Base-by-base conservation (phyloP, 2,797 vertebrate genomes). In the Taeniopygia guttata region DNA sequence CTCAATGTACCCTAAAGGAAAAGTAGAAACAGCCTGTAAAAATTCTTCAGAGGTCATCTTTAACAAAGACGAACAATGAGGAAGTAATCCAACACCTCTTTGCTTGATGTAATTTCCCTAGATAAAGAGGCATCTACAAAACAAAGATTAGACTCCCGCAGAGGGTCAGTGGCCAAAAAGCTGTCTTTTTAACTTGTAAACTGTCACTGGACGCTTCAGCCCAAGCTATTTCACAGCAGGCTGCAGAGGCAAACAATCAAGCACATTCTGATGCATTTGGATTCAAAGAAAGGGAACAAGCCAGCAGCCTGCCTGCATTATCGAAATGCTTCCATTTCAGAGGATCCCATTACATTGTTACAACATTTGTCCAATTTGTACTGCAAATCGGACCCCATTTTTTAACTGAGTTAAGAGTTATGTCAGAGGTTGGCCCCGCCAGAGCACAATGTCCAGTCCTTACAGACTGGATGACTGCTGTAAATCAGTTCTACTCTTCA, bases 161-260 rank as follows among this genome's bases (percentile, higher is more conserved):
- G 82, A 92, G 93, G 90, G 92, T 96, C 93, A 95, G 66, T 45
- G 83, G 82, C 91, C 86, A 96, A 94, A 92, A 93, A 92, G 79
- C 84, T 79, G 89, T 55, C 94, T 94, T 93, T 91, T 84, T 73
- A 70, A 64, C 91, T 92, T 83, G 80, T 68, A 72, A 92, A 93
- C 58, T 89, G 93, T 87, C 86, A 93, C 74, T 84, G 86, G 69
- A 66, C 38, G 29, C 84, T 80, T 46, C 62, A 91, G 87, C 18
- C 87, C 56, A 3, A 89, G 81, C 68, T 54, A 69, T 79, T 83
- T 79, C 95, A 94, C 92, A 97, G 92, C 95, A 94, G 91, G 93
- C 69, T 87, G 52, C 86, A 68, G 63, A 84, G 87, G 52, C 84
- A 95, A 88, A 95, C 92, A 96, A 96, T 95, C 90, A 76, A 27